Evolutionary conservation across 2,113 vertebrate species (phyloP).

Genomic region (Gorsachius goisagi): DNA sequence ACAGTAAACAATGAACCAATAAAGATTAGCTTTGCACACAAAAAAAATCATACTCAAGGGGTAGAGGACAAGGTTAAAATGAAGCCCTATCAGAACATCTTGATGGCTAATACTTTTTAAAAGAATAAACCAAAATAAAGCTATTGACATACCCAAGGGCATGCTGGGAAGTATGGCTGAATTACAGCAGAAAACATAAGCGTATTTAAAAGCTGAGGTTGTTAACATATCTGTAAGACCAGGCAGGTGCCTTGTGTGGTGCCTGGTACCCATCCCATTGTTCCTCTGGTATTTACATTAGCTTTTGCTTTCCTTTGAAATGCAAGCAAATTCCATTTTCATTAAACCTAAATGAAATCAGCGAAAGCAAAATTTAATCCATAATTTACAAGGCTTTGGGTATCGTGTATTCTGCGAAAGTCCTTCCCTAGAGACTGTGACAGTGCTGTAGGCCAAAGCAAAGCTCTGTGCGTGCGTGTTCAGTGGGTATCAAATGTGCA

Average conservation of each 20-base stretch:
- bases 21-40: neutral
- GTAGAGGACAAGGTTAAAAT: neutral
- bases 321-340: neutral
- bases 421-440: neutral
- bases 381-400: neutral
- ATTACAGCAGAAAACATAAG: neutral
- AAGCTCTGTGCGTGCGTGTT: fast-evolving
- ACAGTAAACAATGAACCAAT: neutral
- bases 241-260: neutral
- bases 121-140: neutral
- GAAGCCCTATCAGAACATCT: neutral
- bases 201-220: neutral
- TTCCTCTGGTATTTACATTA: neutral
- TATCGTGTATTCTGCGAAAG: neutral
- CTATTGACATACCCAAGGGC: neutral
- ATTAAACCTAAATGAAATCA: neutral
- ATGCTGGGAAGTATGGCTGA: neutral
- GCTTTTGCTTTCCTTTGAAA: neutral
- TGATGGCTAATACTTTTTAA: neutral
- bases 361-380: neutral
- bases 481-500: neutral
- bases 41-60: neutral
- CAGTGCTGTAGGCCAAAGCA: neutral
- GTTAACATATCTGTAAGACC: neutral
- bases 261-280: neutral